phyloP scores from a whole-genome alignment of 2,113 vertebrate genomes.

The Rhineura floridana region DNA sequence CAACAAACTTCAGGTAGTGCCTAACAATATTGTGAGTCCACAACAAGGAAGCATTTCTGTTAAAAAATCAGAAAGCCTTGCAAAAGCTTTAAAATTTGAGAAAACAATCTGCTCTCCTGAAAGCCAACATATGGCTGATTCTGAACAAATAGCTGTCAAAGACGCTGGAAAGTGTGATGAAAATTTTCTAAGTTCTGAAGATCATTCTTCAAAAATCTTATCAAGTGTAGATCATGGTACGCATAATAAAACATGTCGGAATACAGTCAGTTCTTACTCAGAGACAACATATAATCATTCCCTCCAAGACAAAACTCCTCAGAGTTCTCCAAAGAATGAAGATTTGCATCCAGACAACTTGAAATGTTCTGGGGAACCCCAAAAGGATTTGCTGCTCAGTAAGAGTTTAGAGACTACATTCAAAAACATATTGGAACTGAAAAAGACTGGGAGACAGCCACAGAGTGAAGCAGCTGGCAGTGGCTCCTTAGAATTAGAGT shows the following conservation, averaged over 20 bases:
- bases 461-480: constrained; percentile 71
- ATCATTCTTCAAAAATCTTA: constrained; percentile 63
- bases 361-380: constrained; percentile 72
- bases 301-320: constrained; percentile 75
- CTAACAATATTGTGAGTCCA: constrained; percentile 78
- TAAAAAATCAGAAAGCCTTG: constrained; percentile 71
- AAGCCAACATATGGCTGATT: constrained; percentile 51
- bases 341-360: constrained; percentile 73
- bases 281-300: constrained; percentile 73
- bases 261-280: constrained; percentile 63
- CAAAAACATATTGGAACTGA: constrained; percentile 88
- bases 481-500: constrained; percentile 75
- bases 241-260: constrained; percentile 68
- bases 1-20: constrained; percentile 78
- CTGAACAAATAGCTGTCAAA: constrained; percentile 68
- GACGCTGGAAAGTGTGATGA: constrained; percentile 65
- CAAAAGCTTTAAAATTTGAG: constrained; percentile 76
- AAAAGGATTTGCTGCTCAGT: constrained; percentile 73
- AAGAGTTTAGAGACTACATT: constrained; percentile 85
- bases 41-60: constrained; percentile 71
- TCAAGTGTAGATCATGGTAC: constrained; percentile 61
- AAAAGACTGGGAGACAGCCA: constrained; percentile 80
- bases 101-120: constrained; percentile 71
- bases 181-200: constrained; percentile 69
- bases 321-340: constrained; percentile 78